Evolutionary conservation across 2,888 invertebrate genomes (phyloP).

Genomic region (Chelonus formosanus): DNA sequence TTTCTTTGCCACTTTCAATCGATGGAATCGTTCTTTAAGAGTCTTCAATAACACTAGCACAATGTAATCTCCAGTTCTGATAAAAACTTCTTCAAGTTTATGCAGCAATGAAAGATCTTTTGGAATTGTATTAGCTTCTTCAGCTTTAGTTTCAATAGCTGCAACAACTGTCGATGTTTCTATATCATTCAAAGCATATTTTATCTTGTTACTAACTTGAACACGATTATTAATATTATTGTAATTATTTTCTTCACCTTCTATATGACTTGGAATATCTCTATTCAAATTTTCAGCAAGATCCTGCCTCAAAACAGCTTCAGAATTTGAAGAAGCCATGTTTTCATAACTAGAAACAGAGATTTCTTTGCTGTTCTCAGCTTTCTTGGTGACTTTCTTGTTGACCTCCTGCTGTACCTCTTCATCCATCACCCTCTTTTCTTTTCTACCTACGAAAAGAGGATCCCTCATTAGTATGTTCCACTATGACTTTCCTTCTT

Average conservation of each 20-base stretch:
- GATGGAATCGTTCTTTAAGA: slow-evolving; percentile 27
- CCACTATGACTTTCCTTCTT: slow-evolving; percentile 3
- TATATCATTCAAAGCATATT: neutral
- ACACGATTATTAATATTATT: too few species aligned
- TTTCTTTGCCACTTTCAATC: slow-evolving; percentile 24
- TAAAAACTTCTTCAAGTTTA: slow-evolving; percentile 11
- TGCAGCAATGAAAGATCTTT: neutral
- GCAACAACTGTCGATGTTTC: neutral
- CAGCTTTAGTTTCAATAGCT: neutral
- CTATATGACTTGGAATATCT: too few species aligned
- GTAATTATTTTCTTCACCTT: too few species aligned
- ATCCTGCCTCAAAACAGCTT: too few species aligned
- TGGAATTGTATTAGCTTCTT: neutral
- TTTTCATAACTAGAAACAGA: too few species aligned
- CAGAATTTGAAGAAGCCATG: too few species aligned
- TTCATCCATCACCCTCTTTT: neutral
- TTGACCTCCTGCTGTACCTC: slow-evolving; percentile 7
- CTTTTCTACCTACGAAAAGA: slow-evolving; percentile 12
- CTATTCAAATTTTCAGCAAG: too few species aligned
- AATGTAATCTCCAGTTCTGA: slow-evolving; percentile 11
- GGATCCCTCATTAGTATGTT: slow-evolving; percentile 24
- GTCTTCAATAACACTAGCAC: slow-evolving; percentile 26
- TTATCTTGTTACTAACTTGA: too few species aligned
- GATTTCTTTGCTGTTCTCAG: too few species aligned
- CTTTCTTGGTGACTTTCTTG: neutral